These are phyloP conservation scores for Barnardius zonarius DNA, from an alignment of 2,113 vertebrate genomes.

Conservation along the genomic window DNA sequence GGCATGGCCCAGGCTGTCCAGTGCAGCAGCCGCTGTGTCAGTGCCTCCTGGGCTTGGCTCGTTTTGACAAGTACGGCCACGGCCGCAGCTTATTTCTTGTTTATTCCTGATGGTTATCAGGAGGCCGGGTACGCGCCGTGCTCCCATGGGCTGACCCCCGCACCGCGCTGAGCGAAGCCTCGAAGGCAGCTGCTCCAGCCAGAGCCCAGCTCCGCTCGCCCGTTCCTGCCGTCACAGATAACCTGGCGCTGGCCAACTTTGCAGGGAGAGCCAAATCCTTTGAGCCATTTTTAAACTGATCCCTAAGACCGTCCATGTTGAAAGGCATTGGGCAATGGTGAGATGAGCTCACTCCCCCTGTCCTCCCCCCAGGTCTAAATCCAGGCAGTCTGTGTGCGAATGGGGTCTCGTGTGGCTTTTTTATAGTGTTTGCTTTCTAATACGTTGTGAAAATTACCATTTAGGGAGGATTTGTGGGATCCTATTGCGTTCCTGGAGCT, in stretches of 20 bases:
- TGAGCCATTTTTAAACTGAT: background rate
- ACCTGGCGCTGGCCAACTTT: background rate
- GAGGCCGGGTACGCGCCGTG: background rate
- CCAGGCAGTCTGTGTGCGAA: background rate
- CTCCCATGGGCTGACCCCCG: background rate
- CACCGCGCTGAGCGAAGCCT: background rate
- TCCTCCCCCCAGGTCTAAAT: background rate
- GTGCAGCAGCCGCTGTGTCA: background rate
- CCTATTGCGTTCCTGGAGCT: constrained; percentile 2
- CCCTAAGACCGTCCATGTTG: background rate
- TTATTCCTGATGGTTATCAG: background rate
- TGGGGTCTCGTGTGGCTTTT: constrained; percentile 7
- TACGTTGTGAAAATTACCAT: background rate
- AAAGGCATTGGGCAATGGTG: background rate
- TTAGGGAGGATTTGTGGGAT: constrained; percentile 21
- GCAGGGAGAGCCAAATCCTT: background rate
- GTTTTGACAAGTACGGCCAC: background rate
- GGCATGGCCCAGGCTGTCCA: background rate
- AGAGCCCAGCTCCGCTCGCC: background rate
- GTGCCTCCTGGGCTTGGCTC: background rate
- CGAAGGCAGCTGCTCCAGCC: background rate
- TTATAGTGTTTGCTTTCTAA: constrained; percentile 19
- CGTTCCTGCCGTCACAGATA: background rate
- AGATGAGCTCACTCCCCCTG: background rate
- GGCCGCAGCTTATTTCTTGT: background rate